phyloP scores from a whole-genome alignment of 1,140 invertebrate genomes.

The Papilio polytes region DNA sequence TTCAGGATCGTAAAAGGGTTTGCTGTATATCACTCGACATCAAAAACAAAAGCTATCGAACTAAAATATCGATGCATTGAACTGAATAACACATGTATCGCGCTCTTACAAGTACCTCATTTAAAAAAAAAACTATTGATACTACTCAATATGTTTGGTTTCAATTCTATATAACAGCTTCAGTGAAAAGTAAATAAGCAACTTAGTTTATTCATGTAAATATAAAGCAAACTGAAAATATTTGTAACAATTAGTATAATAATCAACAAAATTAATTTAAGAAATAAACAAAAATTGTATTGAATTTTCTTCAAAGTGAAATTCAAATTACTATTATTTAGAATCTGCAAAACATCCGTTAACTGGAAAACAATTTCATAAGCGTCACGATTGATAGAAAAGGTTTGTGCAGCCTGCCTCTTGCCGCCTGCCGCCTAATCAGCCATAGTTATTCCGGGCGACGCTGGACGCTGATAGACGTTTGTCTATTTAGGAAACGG shows the following conservation, averaged over 20 bases:
- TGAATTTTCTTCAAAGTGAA: neutral
- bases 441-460: slow-evolving; percentile 79
- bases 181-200: neutral
- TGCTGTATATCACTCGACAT: slow-evolving; percentile 69
- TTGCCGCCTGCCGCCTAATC: slow-evolving; percentile 69
- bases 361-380: slow-evolving; percentile 41
- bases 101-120: slow-evolving; percentile 42
- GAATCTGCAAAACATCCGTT: slow-evolving; percentile 10
- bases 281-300: neutral
- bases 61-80: slow-evolving; percentile 60
- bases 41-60: slow-evolving; percentile 70
- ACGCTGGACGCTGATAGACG: slow-evolving; percentile 78
- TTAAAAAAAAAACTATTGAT: slow-evolving; percentile 40
- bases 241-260: neutral
- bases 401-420: neutral
- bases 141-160: neutral
- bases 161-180: neutral
- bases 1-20: slow-evolving; percentile 24
- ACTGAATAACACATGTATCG: slow-evolving; percentile 43
- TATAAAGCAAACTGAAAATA: too few species aligned
- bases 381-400: slow-evolving; percentile 45
- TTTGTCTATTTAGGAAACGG: slow-evolving; percentile 84
- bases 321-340: neutral
- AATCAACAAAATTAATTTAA: neutral
- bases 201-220: neutral